These are phyloP conservation scores for Protonemura montana DNA, from an alignment of 2,888 invertebrate species.

Conservation along the genomic window DNA sequence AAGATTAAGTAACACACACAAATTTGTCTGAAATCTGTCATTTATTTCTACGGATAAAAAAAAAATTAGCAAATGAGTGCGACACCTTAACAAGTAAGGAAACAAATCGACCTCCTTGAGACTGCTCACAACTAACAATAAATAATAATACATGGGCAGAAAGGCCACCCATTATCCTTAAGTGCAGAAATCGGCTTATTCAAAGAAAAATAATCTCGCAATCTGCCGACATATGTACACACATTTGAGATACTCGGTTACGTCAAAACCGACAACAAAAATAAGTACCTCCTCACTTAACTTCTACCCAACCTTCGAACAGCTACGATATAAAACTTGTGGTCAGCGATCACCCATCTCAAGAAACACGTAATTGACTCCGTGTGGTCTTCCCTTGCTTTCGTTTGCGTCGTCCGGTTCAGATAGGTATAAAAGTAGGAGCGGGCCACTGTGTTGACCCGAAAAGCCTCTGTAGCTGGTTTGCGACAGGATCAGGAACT, in stretches of 20 bases:
- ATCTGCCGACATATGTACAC: background rate
- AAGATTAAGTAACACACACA: too few species aligned
- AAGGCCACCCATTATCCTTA: background rate
- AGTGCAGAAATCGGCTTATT: background rate
- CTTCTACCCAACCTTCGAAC: background rate
- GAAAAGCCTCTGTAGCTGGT: background rate
- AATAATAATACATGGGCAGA: background rate
- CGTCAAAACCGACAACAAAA: background rate
- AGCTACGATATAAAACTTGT: background rate
- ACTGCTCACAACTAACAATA: background rate
- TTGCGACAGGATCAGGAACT: background rate
- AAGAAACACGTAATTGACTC: background rate
- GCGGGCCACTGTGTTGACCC: background rate
- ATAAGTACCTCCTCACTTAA: slow-evolving; percentile 1
- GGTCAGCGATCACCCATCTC: background rate
- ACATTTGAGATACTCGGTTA: background rate
- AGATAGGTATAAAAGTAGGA: slow-evolving; percentile 1
- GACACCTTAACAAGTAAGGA: background rate
- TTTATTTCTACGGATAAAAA: background rate
- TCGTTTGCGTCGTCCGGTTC: background rate
- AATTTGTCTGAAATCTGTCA: background rate
- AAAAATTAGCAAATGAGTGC: background rate
- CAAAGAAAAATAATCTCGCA: background rate
- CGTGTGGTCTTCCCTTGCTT: background rate
- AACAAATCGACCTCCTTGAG: background rate